Evolutionary conservation across 2,797 vertebrate species (phyloP).

Genomic region (Erpetoichthys calabaricus): DNA sequence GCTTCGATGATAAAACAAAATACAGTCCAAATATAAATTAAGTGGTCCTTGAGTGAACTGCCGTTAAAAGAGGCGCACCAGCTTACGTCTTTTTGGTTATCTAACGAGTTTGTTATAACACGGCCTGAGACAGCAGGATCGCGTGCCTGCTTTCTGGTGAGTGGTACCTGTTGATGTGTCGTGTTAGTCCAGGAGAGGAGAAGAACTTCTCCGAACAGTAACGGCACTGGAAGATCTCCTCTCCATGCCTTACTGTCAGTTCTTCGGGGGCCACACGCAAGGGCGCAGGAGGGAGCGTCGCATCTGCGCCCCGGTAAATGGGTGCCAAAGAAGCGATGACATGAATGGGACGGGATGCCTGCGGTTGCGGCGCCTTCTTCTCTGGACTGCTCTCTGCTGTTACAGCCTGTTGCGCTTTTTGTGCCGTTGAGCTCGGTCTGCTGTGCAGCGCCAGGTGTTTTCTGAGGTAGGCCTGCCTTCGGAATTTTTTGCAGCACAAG

Average conservation of each 20-base stretch:
- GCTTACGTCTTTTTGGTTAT: neutral
- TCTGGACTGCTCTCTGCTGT: neutral
- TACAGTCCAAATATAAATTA: too few relatives aligned
- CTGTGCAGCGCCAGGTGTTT: conserved; percentile 34
- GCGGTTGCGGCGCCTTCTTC: conserved; percentile 1
- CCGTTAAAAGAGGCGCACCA: too few relatives aligned
- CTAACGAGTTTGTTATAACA: conserved; percentile 2
- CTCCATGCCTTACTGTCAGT: neutral
- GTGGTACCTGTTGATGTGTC: conserved; percentile 29
- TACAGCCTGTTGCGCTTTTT: conserved; percentile 9
- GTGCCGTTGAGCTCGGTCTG: conserved; percentile 15
- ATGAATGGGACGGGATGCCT: conserved; percentile 1
- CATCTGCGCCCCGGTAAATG: conserved; percentile 10
- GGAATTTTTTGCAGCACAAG: conserved; percentile 30
- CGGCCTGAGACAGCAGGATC: conserved; percentile 18
- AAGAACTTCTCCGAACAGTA: conserved; percentile 25
- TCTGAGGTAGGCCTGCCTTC: conserved; percentile 28
- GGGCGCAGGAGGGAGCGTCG: conserved; percentile 1
- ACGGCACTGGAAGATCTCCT: conserved; percentile 19
- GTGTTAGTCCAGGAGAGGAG: conserved; percentile 26
- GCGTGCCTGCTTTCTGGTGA: conserved; percentile 25
- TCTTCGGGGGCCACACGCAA: neutral
- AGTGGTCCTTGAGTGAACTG: too few relatives aligned
- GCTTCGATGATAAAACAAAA: too few relatives aligned
- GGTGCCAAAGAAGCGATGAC: neutral